Percentiles rank a stretch among this genome's conserved stretches.
Evolutionary conservation across 2,113 vertebrate species (phyloP).

Genomic region (Tonatia bakeri): DNA sequence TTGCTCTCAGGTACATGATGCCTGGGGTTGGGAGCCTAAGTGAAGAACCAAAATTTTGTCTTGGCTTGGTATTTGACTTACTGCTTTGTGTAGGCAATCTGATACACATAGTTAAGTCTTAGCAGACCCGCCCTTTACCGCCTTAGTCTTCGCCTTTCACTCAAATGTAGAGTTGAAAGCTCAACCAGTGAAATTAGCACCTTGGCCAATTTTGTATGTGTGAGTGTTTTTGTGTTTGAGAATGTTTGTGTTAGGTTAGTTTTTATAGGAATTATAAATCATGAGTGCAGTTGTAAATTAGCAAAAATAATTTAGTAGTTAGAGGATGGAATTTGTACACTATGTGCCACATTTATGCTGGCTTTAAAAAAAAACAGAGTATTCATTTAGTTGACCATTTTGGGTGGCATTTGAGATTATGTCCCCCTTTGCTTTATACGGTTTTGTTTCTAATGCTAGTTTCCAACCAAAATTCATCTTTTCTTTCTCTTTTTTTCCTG

Average conservation of each 20-base stretch:
- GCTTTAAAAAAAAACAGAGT: background rate
- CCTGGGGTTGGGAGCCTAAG: background rate
- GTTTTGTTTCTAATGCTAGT: background rate
- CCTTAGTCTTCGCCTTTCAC: background rate
- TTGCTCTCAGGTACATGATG: background rate
- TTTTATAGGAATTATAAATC: slow-evolving; percentile 50
- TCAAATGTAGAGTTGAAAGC: background rate
- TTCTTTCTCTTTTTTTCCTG: background rate
- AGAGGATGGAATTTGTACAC: background rate
- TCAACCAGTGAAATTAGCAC: background rate
- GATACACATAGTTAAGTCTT: background rate
- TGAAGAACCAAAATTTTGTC: slow-evolving; percentile 10
- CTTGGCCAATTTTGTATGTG: background rate
- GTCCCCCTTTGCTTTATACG: background rate
- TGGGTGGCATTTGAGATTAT: background rate
- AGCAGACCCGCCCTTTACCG: background rate
- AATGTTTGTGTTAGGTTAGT: background rate
- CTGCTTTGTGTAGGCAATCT: background rate
- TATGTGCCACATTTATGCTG: background rate
- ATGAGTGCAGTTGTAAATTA: slow-evolving; percentile 2
- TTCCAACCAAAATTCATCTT: background rate
- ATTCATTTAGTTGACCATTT: background rate
- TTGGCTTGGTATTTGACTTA: slow-evolving; percentile 1
- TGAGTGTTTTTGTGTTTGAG: slow-evolving; percentile 3
- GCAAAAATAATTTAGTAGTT: slow-evolving; percentile 40